Conservation (phyloP, 2,113 vertebrate species). For the Chunga burmeisteri region DNA sequence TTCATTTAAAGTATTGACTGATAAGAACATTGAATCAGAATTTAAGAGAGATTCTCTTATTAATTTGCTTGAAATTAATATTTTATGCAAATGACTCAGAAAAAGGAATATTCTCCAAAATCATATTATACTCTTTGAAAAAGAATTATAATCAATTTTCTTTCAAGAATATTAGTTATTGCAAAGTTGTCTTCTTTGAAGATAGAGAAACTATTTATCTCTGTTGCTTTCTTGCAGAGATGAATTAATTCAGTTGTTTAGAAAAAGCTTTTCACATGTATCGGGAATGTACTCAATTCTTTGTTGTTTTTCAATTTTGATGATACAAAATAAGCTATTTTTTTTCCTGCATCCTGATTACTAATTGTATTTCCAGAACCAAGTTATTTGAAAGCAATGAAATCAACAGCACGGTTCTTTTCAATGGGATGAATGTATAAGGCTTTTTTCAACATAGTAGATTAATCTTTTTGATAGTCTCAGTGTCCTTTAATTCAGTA, state of each 20-base stretch:
- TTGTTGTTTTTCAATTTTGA: slow-evolving; percentile 26
- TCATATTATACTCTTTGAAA: neutral
- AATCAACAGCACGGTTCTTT: slow-evolving; percentile 37
- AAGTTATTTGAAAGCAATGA: slow-evolving; percentile 27
- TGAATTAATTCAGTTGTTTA: slow-evolving; percentile 49
- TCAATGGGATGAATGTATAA: neutral
- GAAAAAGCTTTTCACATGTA: slow-evolving; percentile 23
- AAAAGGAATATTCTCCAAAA: slow-evolving; percentile 23
- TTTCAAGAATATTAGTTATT: slow-evolving; percentile 45
- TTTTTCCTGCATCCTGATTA: neutral
- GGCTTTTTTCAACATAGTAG: neutral
- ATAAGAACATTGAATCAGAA: neutral
- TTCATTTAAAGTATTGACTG: neutral
- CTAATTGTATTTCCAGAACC: neutral
- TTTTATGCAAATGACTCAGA: slow-evolving; percentile 26
- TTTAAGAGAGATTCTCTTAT: neutral
- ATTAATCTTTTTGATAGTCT: slow-evolving; percentile 52
- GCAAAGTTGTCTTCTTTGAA: slow-evolving; percentile 45
- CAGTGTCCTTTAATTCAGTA: slow-evolving; percentile 24
- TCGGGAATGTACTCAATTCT: neutral
- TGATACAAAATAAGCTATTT: slow-evolving; percentile 1
- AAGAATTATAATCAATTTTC: neutral
- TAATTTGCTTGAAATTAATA: slow-evolving; percentile 22
- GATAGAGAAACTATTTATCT: slow-evolving; percentile 53
- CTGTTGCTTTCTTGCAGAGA: slow-evolving; percentile 22